Conservation (phyloP, 1,140 invertebrate genomes). For the Papilio helenus region DNA sequence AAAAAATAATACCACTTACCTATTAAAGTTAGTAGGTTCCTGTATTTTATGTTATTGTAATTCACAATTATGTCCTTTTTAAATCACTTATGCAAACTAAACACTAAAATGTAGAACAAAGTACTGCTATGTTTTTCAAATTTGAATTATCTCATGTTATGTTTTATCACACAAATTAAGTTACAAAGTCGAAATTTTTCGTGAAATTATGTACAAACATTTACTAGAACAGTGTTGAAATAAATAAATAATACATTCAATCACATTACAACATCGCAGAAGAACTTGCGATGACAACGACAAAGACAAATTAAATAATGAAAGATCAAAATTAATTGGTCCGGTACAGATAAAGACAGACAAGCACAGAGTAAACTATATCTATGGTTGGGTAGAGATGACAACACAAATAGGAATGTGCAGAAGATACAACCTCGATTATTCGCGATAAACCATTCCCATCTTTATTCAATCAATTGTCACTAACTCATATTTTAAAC, state of each 20-base stretch:
- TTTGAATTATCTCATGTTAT: not conserved
- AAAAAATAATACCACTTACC: not conserved
- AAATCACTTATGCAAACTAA: slow-evolving; percentile 12
- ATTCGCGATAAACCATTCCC: too few species aligned
- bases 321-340: not conserved
- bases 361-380: not conserved
- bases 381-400: not conserved
- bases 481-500: not conserved
- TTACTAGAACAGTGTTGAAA: not conserved
- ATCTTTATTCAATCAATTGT: too few species aligned
- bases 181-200: not conserved
- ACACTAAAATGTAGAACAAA: slow-evolving; percentile 17
- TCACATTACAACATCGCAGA: not conserved
- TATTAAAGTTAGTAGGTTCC: not conserved
- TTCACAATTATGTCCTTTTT: not conserved
- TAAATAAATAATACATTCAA: not conserved
- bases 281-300: not conserved
- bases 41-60: not conserved
- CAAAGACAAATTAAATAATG: not conserved
- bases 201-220: not conserved
- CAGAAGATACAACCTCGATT: not conserved
- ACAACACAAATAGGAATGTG: not conserved
- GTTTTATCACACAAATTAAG: not conserved
- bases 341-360: not conserved
- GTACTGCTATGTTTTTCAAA: slow-evolving; percentile 2